Percentiles rank a stretch among this genome's conserved stretches.
Evolutionary conservation across 2,888 invertebrate genomes (phyloP).

Genomic region (Cantharis nigra): DNA sequence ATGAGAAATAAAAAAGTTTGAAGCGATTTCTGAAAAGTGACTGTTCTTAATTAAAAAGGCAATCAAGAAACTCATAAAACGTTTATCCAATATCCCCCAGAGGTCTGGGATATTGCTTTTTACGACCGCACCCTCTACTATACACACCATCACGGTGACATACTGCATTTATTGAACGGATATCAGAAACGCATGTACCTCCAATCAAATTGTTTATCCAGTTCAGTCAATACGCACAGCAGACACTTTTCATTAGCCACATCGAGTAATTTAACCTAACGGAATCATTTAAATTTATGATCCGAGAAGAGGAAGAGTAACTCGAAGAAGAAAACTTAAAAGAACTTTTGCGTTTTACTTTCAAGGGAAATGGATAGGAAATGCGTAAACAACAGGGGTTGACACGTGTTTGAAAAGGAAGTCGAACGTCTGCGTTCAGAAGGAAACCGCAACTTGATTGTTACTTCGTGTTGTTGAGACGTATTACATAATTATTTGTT

Average conservation of each 20-base stretch:
- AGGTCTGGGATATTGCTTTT: conserved; percentile 25
- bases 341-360: neutral
- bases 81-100: conserved; percentile 27
- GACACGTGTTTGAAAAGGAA: conserved; percentile 34
- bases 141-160: conserved; percentile 19
- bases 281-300: neutral
- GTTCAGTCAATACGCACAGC: neutral
- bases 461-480: neutral
- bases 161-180: conserved; percentile 30
- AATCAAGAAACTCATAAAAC: conserved; percentile 27
- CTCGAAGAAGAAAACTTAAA: neutral
- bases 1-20: conserved; percentile 12
- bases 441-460: conserved; percentile 31
- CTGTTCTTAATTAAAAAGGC: conserved; percentile 29
- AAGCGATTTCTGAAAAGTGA: conserved; percentile 19
- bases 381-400: conserved; percentile 31
- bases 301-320: neutral
- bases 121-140: conserved; percentile 22
- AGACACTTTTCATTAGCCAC: neutral
- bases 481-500: neutral
- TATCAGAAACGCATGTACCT: conserved; percentile 26
- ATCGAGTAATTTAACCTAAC: neutral
- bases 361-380: conserved; percentile 25
- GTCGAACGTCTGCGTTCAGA: conserved; percentile 25
- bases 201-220: conserved; percentile 22